phyloP scores from a whole-genome alignment of 2,113 vertebrate species.

The Hemichromis elongatus region DNA sequence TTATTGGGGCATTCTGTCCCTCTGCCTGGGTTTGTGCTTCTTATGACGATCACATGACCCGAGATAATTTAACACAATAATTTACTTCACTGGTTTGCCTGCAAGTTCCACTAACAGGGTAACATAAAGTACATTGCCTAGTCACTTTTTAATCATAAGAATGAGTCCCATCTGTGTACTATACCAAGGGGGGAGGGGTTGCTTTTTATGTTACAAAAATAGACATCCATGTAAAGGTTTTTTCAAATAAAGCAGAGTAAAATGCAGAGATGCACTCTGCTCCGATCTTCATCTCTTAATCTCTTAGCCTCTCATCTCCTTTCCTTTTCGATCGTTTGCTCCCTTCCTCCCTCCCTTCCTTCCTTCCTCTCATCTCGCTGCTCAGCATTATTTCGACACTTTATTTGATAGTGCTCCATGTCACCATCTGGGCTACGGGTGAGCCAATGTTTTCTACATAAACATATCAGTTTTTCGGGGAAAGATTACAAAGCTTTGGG shows the following conservation, averaged over 20 bases:
- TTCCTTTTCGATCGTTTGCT: constrained; percentile 22
- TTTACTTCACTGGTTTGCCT: constrained; percentile 18
- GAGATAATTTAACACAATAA: constrained; percentile 35
- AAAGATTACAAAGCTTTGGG: not conserved
- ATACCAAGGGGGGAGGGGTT: not conserved
- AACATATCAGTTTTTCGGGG: not conserved
- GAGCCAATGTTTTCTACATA: constrained; percentile 18
- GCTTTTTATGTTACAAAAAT: not conserved
- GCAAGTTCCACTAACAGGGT: not conserved
- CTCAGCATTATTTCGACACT: constrained; percentile 17
- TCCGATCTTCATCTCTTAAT: constrained; percentile 38
- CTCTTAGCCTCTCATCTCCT: constrained; percentile 46
- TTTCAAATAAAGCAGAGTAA: constrained; percentile 13
- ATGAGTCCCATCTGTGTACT: constrained; percentile 45
- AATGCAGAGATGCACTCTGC: constrained; percentile 1
- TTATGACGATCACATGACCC: constrained; percentile 24
- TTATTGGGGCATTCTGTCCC: constrained; percentile 58
- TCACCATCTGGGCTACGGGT: constrained; percentile 43
- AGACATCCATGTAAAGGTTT: not conserved
- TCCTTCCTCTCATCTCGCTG: not conserved
- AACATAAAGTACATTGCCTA: not conserved
- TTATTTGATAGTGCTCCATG: constrained; percentile 36
- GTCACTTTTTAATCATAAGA: constrained; percentile 36
- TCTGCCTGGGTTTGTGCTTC: not conserved
- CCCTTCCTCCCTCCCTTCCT: not conserved